Conservation (phyloP, 2,888 invertebrate genomes). For the Caenorhabditis sp. region DNA sequence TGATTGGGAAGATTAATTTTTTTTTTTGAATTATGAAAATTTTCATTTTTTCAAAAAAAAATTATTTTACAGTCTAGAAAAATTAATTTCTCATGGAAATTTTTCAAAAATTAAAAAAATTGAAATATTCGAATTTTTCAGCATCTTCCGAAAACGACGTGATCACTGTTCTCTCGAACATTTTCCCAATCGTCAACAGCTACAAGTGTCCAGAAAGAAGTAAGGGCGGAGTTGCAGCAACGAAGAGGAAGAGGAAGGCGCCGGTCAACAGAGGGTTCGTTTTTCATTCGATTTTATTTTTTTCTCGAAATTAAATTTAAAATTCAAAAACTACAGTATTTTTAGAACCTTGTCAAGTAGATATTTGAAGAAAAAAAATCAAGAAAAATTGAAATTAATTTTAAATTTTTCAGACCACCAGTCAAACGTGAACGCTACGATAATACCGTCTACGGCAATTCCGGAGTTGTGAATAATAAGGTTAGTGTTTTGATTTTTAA, state of each 20-base stretch:
- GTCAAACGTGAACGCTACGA: slow-evolving; percentile 35
- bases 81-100: neutral
- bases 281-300: neutral
- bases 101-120: slow-evolving; percentile 2
- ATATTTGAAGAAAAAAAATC: too few relatives aligned
- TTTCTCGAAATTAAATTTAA: neutral
- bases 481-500: slow-evolving; percentile 2
- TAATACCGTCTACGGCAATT: slow-evolving; percentile 10
- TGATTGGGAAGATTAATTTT: too few relatives aligned
- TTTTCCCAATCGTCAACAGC: slow-evolving; percentile 79
- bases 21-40: too few relatives aligned
- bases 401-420: slow-evolving; percentile 40
- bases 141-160: slow-evolving; percentile 78
- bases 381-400: neutral
- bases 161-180: slow-evolving; percentile 68
- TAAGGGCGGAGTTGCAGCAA: slow-evolving; percentile 36
- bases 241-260: slow-evolving; percentile 59
- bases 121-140: slow-evolving; percentile 22
- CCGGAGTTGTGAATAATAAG: slow-evolving; percentile 42
- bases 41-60: too few relatives aligned
- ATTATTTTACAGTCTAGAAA: too few relatives aligned
- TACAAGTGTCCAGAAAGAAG: slow-evolving; percentile 69
- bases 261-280: slow-evolving; percentile 30
- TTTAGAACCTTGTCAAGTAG: too few relatives aligned
- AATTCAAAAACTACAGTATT: neutral